Evolutionary conservation across 1,140 invertebrate species (phyloP).

Genomic region (Yoshiicerus persimilis): DNA sequence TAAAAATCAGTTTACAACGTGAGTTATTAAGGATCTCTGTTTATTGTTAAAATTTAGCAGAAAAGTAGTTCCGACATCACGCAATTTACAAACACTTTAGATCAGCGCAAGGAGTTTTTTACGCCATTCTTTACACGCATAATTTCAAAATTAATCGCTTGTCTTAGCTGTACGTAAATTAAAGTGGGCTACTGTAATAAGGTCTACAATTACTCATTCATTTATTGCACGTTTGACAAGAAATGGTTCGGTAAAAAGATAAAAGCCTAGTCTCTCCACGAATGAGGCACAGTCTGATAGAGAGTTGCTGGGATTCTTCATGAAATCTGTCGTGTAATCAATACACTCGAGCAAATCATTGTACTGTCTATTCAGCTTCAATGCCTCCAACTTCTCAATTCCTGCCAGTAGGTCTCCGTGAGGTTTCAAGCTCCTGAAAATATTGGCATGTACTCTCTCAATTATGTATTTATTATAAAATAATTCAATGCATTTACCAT

Average conservation of each 20-base stretch:
- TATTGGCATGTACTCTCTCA: background rate
- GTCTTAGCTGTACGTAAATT: background rate
- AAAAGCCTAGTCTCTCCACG: conserved; percentile 27
- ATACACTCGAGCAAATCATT: conserved; percentile 31
- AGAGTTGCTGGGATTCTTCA: conserved; percentile 23
- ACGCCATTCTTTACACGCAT: background rate
- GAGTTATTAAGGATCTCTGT: background rate
- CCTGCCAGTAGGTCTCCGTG: conserved; percentile 28
- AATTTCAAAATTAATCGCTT: conserved; percentile 17
- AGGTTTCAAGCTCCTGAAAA: conserved; percentile 21
- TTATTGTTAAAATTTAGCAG: background rate
- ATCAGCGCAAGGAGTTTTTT: background rate
- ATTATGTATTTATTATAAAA: background rate
- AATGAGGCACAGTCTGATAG: conserved; percentile 7
- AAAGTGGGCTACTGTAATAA: conserved; percentile 8
- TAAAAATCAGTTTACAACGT: conserved; percentile 7
- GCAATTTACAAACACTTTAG: background rate
- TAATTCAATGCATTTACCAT: background rate
- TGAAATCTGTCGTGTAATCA: conserved; percentile 32
- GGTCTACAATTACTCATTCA: background rate
- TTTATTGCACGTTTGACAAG: conserved; percentile 15
- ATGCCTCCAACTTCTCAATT: conserved; percentile 36
- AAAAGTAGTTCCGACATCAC: background rate
- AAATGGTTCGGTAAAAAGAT: conserved; percentile 40
- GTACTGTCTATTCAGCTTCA: conserved; percentile 43